phyloP scores from a whole-genome alignment of 2,888 invertebrate species.

The Deroplatys truncata region DNA sequence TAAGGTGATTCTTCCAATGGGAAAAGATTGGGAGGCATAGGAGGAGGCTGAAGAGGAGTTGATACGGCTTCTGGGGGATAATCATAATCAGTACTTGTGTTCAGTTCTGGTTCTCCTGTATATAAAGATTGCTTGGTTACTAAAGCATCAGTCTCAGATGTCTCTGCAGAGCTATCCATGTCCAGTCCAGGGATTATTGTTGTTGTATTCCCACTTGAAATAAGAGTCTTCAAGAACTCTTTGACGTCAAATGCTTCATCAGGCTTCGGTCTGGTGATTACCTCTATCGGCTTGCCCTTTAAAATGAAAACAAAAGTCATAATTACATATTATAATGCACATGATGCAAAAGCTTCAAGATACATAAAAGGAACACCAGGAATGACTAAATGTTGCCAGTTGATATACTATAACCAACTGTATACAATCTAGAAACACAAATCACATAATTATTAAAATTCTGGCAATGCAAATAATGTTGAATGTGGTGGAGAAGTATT shows the following conservation, averaged over 20 bases:
- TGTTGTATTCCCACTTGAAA: slow-evolving; percentile 5
- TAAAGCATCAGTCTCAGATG: neutral
- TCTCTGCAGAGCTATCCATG: neutral
- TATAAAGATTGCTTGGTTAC: neutral
- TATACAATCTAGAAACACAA: too few relatives aligned
- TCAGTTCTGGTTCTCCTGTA: neutral
- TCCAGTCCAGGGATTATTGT: slow-evolving; percentile 13
- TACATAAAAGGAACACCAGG: neutral
- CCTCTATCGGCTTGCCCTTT: slow-evolving; percentile 53
- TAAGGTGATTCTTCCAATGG: slow-evolving; percentile 10
- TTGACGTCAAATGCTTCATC: slow-evolving; percentile 54
- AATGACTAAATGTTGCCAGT: neutral
- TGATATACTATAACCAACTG: too few relatives aligned
- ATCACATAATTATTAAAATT: too few relatives aligned
- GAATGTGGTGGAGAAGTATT: too few relatives aligned
- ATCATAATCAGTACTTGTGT: slow-evolving; percentile 8
- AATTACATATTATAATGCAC: neutral
- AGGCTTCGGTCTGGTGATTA: slow-evolving; percentile 50
- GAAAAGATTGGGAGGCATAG: slow-evolving; percentile 31
- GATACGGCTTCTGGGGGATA: slow-evolving; percentile 11
- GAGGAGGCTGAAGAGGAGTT: slow-evolving; percentile 28
- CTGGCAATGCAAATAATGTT: too few relatives aligned
- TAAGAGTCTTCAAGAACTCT: slow-evolving; percentile 54
- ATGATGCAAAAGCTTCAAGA: neutral
- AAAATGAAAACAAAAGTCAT: slow-evolving; percentile 37